These are phyloP conservation scores for Siderastrea radians DNA, from an alignment of 92 coral and sea anemone species.

Conservation along the genomic window DNA sequence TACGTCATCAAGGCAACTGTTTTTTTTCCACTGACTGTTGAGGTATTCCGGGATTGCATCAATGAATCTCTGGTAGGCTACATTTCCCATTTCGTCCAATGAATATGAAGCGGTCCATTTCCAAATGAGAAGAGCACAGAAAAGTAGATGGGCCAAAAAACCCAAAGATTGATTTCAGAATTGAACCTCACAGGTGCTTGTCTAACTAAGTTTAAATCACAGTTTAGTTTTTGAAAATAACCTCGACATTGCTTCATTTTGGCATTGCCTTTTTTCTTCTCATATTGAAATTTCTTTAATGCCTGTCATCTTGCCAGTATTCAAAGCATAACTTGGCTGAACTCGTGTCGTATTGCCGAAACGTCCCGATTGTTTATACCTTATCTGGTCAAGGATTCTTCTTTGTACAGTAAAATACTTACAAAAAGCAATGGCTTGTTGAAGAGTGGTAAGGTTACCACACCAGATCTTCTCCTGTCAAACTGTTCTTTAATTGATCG, in stretches of 20 bases:
- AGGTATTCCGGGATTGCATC: not conserved
- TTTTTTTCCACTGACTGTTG: conserved; percentile 4
- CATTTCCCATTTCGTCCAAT: not conserved
- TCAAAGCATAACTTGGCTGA: too few relatives aligned
- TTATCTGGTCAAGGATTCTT: not conserved
- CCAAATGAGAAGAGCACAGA: not conserved
- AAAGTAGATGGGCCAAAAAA: not conserved
- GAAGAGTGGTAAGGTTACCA: not conserved
- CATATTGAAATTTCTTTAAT: too few relatives aligned
- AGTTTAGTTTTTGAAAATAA: too few relatives aligned
- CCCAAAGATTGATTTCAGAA: too few relatives aligned
- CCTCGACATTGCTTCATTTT: too few relatives aligned
- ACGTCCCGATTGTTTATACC: too few relatives aligned
- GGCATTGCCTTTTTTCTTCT: too few relatives aligned
- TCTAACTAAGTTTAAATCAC: too few relatives aligned
- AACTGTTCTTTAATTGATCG: not conserved
- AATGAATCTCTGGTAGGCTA: not conserved
- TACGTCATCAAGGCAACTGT: not conserved
- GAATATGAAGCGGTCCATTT: conserved; percentile 5
- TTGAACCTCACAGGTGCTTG: too few relatives aligned
- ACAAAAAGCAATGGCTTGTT: not conserved
- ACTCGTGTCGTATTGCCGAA: too few relatives aligned
- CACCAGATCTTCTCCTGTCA: too few relatives aligned
- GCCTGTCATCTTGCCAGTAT: too few relatives aligned
- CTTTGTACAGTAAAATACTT: not conserved